Base-by-base conservation (phyloP, 2,888 invertebrate genomes). In the Spisula solida region DNA sequence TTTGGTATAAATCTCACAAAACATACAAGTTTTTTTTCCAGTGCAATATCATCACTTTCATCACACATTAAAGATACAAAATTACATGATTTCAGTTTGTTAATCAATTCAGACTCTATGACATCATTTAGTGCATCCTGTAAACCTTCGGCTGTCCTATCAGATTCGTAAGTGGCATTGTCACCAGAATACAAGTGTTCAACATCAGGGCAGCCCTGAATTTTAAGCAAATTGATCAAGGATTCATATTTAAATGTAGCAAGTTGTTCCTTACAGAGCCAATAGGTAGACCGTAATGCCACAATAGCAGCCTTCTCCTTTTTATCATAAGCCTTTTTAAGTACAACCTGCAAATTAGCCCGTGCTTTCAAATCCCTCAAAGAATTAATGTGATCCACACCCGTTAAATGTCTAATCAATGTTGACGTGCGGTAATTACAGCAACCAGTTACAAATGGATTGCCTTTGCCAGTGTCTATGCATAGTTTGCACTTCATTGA, bases 11-110 rank as follows among this genome's bases (percentile, higher is more conserved):
- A 66, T 81, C 41, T 75, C 10, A 81, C 81, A 81, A 66, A 60
- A 12, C 56, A 18, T 1, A 83, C 29, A 16, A 79, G 20, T 47
- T 87, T 81, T 41, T 81, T 84, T 1, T 78, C 60, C 12, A 87
- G 60, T 41, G 87, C 83, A 66, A 83, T 60, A 51, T 87, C 87
- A 78, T 56, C 55, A 85, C 85, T 85, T 60, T 83, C 83, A 87
- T 87, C 82, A 1, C 78, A 20, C 18, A 87, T 29, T 60, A 83
- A 47, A 41, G 87, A 80, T 31, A 83, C 48, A 60, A 47, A 87
- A 25, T 78, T 75, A 29, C 87, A 82, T n/a, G 51, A 34, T 12
- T 41, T 41, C 1, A 82, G 47, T 47, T 83, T 82, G 20, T 75
- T 5, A 34, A 75, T 56, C 16, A 47, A 41, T 20, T 31, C 48